These are phyloP conservation scores for Hylaeus anthracinus DNA, from an alignment of 1,140 invertebrate genomes.

Conservation along the genomic window DNA sequence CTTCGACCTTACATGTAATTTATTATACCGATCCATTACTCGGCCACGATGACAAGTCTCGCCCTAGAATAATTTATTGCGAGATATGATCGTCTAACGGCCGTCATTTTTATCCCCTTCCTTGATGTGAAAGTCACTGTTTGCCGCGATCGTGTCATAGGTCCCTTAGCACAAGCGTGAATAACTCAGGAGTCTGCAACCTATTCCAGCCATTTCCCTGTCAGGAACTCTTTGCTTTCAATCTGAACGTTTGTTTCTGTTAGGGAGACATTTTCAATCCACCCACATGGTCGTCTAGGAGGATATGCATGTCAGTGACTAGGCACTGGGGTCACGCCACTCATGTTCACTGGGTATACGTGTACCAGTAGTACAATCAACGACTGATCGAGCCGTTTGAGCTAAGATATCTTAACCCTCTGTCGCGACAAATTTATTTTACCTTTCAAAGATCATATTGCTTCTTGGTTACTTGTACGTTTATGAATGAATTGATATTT, in stretches of 20 bases:
- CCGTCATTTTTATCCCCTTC: constrained; percentile 12
- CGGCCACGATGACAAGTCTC: constrained; percentile 49
- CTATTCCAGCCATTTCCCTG: not conserved
- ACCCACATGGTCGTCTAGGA: not conserved
- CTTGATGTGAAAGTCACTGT: constrained; percentile 10
- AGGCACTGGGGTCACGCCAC: too few relatives aligned
- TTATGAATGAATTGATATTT: too few relatives aligned
- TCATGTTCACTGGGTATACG: not conserved
- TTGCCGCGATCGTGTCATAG: not conserved
- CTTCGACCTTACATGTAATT: constrained; percentile 40
- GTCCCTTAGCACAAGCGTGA: not conserved
- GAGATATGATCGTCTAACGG: constrained; percentile 9
- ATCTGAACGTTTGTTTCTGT: not conserved
- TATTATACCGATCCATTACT: constrained; percentile 42
- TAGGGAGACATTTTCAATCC: not conserved
- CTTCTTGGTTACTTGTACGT: too few relatives aligned
- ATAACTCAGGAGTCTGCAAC: not conserved
- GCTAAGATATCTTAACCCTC: too few relatives aligned
- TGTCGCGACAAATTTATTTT: too few relatives aligned
- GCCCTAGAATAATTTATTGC: constrained; percentile 50
- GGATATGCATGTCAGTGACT: not conserved
- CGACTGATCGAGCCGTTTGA: too few relatives aligned
- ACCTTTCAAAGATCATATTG: too few relatives aligned
- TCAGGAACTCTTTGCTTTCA: not conserved
- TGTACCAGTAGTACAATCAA: not conserved